phyloP scores from a whole-genome alignment of 2,113 vertebrate genomes.

The Sus scrofa region T2T-Sscrofa CM000819.6:23609501-23610000 shows the following conservation, averaged over 20 bases:
- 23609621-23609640: conserved; percentile 54
- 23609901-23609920: conserved; percentile 58
- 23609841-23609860: conserved; percentile 67
- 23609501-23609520: background rate
- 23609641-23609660: conserved; percentile 26
- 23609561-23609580: background rate
- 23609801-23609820: conserved; percentile 52
- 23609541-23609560: background rate
- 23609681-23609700: conserved; percentile 28
- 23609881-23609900: conserved; percentile 60
- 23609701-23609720: conserved; percentile 57
- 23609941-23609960: conserved; percentile 25
- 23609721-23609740: conserved; percentile 51
- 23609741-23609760: conserved; percentile 68
- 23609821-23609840: conserved; percentile 68
- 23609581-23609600: background rate
- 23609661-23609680: conserved; percentile 57
- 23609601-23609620: background rate
- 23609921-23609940: conserved; percentile 36
- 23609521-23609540: conserved; percentile 18
- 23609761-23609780: background rate
- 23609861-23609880: background rate
- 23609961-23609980: background rate
- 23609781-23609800: conserved; percentile 39
- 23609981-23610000: conserved; percentile 36